These are phyloP conservation scores for Arbacia lixula DNA, from an alignment of 53 echinoderm and acorn worm species.

Conservation along the genomic window DNA sequence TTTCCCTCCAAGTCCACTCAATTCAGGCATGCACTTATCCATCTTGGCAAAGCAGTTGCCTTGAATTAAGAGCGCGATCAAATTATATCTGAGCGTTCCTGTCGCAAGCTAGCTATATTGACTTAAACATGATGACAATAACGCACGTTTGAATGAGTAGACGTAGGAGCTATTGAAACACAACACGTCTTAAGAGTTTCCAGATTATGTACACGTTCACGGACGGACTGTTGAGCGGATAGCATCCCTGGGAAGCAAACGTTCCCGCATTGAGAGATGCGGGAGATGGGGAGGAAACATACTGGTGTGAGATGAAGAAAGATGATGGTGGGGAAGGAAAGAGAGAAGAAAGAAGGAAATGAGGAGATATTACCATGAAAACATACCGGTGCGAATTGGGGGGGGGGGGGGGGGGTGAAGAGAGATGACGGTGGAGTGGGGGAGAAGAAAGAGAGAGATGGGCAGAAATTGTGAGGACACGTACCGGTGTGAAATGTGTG, in stretches of 20 bases:
- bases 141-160: conserved; percentile 5
- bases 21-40: not conserved
- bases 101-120: conserved; percentile 4
- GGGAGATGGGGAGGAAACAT: too few species aligned
- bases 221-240: too few species aligned
- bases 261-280: too few species aligned
- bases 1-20: not conserved
- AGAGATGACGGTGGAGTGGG: too few species aligned
- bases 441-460: too few species aligned
- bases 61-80: conserved; percentile 30
- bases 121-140: conserved; percentile 9
- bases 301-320: not conserved
- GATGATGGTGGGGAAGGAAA: conserved; percentile 2
- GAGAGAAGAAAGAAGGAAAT: not conserved
- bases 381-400: too few species aligned
- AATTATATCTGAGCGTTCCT: conserved; percentile 7
- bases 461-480: too few species aligned
- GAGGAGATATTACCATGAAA: too few species aligned
- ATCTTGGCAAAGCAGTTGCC: conserved; percentile 1
- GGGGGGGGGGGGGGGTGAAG: too few species aligned
- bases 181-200: conserved; percentile 15
- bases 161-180: conserved; percentile 11
- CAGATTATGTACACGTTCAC: too few species aligned
- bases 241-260: conserved; percentile 26
- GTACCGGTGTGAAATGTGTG: too few species aligned